Conservation (phyloP, 2,113 vertebrate species). For the Candoia aspera region DNA sequence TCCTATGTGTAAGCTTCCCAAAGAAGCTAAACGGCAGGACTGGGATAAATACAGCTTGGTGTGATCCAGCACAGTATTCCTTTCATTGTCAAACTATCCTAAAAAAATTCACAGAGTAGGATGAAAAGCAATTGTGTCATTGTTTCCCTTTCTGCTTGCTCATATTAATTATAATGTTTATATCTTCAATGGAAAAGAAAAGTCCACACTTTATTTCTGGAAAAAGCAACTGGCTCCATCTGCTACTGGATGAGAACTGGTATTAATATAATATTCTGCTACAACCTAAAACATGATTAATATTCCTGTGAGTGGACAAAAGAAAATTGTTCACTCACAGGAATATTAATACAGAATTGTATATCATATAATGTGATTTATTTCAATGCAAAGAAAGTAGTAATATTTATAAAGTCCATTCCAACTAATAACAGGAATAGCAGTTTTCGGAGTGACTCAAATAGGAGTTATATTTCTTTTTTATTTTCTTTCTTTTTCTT, state of each 20-base stretch:
- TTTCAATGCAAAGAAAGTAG: neutral
- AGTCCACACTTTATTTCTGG: neutral
- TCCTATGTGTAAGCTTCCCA: neutral
- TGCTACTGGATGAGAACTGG: neutral
- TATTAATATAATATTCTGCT: neutral
- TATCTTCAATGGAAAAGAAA: neutral
- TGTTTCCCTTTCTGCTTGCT: neutral
- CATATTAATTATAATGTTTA: neutral
- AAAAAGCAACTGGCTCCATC: neutral
- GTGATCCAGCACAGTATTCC: neutral
- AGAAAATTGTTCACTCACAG: too few relatives aligned
- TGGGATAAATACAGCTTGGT: neutral
- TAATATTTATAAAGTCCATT: neutral
- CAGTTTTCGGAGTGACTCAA: neutral
- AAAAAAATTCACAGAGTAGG: neutral
- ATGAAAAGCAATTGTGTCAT: slow-evolving; percentile 2
- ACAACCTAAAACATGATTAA: neutral
- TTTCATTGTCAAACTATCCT: neutral
- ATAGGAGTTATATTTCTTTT: neutral
- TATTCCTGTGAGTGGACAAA: neutral
- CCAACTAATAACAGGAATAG: neutral
- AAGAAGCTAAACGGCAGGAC: neutral
- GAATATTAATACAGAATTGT: too few relatives aligned
- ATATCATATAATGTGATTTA: neutral
- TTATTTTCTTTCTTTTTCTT: neutral